Evolutionary conservation across 2,888 invertebrate genomes (phyloP).

Genomic region (Morinoia aosen): DNA sequence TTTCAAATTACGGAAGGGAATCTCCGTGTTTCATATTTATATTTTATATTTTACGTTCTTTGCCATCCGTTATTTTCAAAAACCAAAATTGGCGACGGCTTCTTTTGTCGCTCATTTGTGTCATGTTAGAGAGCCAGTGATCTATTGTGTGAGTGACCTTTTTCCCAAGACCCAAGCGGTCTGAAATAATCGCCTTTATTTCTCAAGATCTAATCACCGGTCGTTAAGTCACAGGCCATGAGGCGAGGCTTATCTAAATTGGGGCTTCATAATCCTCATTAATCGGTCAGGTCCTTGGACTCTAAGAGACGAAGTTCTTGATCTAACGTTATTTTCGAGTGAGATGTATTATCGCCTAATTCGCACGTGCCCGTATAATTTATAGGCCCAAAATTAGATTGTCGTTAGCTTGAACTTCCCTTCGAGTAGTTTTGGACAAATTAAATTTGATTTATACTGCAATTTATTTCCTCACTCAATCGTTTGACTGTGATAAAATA

Average conservation of each 20-base stretch:
- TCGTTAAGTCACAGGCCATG: neutral
- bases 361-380: neutral
- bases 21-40: too few relatives aligned
- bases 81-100: too few relatives aligned
- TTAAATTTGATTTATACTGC: neutral
- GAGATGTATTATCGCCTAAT: neutral
- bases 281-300: neutral
- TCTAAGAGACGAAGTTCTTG: neutral
- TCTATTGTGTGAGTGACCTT: neutral
- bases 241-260: neutral
- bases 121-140: neutral
- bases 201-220: neutral
- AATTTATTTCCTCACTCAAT: neutral
- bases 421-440: neutral
- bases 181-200: neutral
- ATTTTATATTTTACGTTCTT: too few relatives aligned
- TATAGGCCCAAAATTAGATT: neutral
- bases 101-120: neutral
- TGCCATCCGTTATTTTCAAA: too few relatives aligned
- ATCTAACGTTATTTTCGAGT: neutral
- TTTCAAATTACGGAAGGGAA: too few relatives aligned
- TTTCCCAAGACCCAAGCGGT: neutral
- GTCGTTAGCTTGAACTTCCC: neutral
- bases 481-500: neutral
- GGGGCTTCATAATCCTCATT: neutral